Evolutionary conservation across 2,797 vertebrate genomes (phyloP), one percentile per base, ranked within the genome.

Genomic region (Microtus californicus): DNA sequence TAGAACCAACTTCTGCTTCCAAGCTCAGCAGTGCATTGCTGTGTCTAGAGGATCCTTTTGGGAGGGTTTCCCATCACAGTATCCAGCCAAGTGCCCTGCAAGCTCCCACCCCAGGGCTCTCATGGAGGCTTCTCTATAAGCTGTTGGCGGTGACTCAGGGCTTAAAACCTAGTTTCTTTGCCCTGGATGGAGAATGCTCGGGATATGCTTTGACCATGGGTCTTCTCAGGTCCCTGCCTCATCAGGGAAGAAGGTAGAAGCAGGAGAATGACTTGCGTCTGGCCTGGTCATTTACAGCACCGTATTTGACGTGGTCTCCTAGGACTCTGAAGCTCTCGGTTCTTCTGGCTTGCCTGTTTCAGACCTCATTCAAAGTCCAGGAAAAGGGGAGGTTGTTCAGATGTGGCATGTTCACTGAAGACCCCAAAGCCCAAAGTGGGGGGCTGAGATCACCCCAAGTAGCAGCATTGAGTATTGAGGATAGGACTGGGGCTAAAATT

Each of bases 261-360:
- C 11, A 27, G n/a, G 79, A 73, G 23, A 37, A 34, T 5, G 29
- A 21, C 15, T 29, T 1, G 0, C 2, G 0, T 9, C 25, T 19
- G 1, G 15, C 15, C 6, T 27, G 5, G 37, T 37, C 7, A 3
- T 25, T 73, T 34, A 17, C 45, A 31, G 76, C 56, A n/a, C 65
- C 25, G 12, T 14, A 25, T 15, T 37, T 10, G 67, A 12, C 2
- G 9, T 1, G 25, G 45, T 1, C 0, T 3, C 6, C 14, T 10
- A 0, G 34, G 63, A 6, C 31, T n/a, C 83, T 1, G 19, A 19
- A 54, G 51, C 65, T 21, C 0, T 19, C 27, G 3, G 12, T 43
- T 0, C 13, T 2, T 10, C 43, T 0, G 0, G 2, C 27, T 17
- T 40, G 51, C 25, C 29, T 23, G 13, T 43, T 34, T 34, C 3